Percentiles rank a stretch among this genome's conserved stretches.
Conservation (phyloP, 1,140 invertebrate species). For the Lepidurus apus region DNA sequence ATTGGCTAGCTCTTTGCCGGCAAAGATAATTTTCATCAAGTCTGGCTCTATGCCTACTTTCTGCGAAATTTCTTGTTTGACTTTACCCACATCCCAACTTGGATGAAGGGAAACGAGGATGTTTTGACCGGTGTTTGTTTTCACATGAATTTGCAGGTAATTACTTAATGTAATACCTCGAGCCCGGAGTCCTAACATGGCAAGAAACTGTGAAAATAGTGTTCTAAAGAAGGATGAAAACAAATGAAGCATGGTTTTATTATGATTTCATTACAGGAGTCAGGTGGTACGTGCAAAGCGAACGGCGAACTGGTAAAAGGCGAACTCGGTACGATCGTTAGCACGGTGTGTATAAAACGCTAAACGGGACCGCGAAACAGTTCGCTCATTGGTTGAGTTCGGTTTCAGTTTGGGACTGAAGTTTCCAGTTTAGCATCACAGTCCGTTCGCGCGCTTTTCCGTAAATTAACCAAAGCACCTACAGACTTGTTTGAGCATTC, state of each 20-base stretch:
- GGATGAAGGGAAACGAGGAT: conserved; percentile 64
- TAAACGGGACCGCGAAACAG: too few species aligned
- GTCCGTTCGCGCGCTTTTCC: too few species aligned
- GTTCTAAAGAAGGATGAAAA: background rate
- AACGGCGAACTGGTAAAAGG: background rate
- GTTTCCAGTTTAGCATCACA: too few species aligned
- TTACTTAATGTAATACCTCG: conserved; percentile 50
- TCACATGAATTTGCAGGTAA: conserved; percentile 62
- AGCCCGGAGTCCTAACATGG: background rate
- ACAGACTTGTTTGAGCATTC: too few species aligned
- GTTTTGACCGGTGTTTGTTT: conserved; percentile 62
- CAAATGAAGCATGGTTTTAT: background rate
- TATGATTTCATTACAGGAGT: background rate
- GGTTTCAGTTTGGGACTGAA: too few species aligned
- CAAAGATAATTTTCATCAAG: conserved; percentile 77
- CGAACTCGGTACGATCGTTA: too few species aligned
- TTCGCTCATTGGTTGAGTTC: too few species aligned
- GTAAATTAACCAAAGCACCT: too few species aligned
- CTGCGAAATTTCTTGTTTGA: conserved; percentile 65
- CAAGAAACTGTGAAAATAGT: background rate
- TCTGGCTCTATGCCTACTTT: conserved; percentile 60
- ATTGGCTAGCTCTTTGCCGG: conserved; percentile 73
- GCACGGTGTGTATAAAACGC: too few species aligned
- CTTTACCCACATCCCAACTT: conserved; percentile 66
- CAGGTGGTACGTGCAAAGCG: background rate